phyloP scores from a whole-genome alignment of 1,140 invertebrate species.

The Ceratitis capitata region DNA sequence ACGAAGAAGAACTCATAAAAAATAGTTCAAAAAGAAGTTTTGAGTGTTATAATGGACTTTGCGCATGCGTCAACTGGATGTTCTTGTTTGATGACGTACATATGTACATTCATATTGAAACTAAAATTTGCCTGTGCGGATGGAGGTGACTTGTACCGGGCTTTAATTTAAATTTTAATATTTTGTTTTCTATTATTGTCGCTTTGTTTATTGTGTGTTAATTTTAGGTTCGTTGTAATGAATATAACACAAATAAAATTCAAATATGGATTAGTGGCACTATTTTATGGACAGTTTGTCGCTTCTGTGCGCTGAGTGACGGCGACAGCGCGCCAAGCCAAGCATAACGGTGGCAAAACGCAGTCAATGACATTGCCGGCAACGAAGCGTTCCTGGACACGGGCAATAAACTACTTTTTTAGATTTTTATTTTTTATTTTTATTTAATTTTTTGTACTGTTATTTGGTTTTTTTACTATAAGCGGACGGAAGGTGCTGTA shows the following conservation, averaged over 20 bases:
- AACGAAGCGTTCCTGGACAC: background rate
- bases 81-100: background rate
- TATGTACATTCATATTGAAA: no score
- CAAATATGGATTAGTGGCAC: background rate
- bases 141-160: background rate
- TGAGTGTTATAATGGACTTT: background rate
- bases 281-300: background rate
- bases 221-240: background rate
- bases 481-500: background rate
- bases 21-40: background rate
- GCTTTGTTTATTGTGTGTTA: background rate
- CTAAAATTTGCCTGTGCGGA: background rate
- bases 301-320: background rate
- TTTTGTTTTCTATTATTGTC: background rate
- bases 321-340: background rate
- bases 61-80: background rate
- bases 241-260: background rate
- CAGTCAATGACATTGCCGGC: conserved; percentile 31
- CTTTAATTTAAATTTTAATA: background rate
- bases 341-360: background rate
- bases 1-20: background rate
- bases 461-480: background rate
- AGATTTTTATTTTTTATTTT: background rate
- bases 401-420: background rate
- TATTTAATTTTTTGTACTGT: background rate